Conservation (phyloP, 2,113 vertebrate genomes). For the Halcyon malimbica region DNA sequence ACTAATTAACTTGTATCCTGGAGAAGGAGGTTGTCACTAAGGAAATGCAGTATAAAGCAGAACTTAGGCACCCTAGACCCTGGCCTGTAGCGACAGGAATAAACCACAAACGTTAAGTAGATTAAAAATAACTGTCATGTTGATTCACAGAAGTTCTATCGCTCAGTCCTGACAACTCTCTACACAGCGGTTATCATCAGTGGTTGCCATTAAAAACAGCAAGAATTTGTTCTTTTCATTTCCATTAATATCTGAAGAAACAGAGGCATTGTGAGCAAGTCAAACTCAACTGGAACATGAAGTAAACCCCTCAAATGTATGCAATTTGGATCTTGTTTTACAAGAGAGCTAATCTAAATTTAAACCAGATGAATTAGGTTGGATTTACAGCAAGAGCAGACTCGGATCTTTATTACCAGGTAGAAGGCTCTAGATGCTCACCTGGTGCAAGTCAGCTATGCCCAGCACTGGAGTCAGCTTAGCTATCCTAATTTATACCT, state of each 20-base stretch:
- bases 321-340: not conserved
- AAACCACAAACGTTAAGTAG: slow-evolving; percentile 13
- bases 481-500: no score
- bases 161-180: not conserved
- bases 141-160: not conserved
- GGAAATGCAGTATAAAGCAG: not conserved
- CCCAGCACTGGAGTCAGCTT: no score
- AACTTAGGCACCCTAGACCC: not conserved
- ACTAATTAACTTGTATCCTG: not conserved
- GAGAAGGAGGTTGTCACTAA: not conserved
- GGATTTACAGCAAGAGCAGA: not conserved
- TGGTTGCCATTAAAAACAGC: not conserved
- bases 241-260: not conserved
- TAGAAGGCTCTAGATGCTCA: not conserved
- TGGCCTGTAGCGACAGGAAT: not conserved
- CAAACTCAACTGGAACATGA: not conserved
- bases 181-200: not conserved
- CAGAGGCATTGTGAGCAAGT: not conserved
- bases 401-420: not conserved
- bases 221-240: not conserved
- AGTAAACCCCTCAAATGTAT: not conserved
- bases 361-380: not conserved
- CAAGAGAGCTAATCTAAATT: not conserved
- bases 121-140: slow-evolving; percentile 18
- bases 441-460: not conserved